Evolutionary conservation across 2,888 invertebrate species (phyloP), one percentile per base, ranked within the genome.

Genomic region (Dasypogon diadema): DNA sequence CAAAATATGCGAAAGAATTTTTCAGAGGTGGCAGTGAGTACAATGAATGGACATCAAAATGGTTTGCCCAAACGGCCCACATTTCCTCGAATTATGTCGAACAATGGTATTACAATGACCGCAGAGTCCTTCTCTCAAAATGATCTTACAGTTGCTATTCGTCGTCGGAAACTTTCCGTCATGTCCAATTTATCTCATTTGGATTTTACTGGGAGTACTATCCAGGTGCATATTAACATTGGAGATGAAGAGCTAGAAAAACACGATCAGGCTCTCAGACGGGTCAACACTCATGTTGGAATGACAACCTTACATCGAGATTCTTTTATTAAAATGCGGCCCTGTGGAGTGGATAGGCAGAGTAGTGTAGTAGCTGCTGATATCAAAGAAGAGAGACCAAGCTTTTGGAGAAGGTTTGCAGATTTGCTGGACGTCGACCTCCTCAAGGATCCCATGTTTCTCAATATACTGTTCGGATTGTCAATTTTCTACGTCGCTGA

Each of bases 401-500:
- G 88, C n/a, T 89, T 88, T 79, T 83, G 89, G 79, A 87, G 84
- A 79, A 88, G 87, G 77, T 90, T 92, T 80, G 89, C 91, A 77
- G 88, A 88, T 48, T 87, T 92, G 26, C 91, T 92, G 89, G 92
- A 92, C 83, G 88, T 92, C 78, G 92, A 91, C 84, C 86, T 92
- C 81, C 85, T 92, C 72, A 91, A 91, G 86, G 92, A 92, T 86
- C 90, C 90, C 83, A 90, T 91, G 75, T 92, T 92, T 85, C 87
- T 92, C 82, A 92, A 92, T 83, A 88, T 92, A 81, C 88, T 92
- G 78, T 90, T 92, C 76, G 92, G 92, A 5, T 86, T 92, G 72
- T 92, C 92, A 42, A 88, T 92, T 48, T 92, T 92, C 85, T 92
- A 92, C 87, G 91, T 92, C 73, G 92, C 92, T 60, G 92, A 92